Conservation (phyloP, 2,888 invertebrate species). For the Perizoma affinitatum region DNA sequence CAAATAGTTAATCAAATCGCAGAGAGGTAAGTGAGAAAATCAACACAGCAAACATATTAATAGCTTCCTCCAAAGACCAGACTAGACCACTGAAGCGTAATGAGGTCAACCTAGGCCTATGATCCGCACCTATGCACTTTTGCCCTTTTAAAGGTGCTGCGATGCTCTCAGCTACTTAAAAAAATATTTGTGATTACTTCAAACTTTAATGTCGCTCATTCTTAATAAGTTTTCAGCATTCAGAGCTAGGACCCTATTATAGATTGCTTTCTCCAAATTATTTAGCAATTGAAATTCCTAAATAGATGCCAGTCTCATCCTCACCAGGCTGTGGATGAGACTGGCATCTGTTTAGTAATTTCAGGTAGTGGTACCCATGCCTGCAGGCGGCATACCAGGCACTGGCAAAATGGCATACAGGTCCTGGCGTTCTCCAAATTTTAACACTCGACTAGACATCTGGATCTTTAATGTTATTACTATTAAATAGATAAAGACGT, state of each 20-base stretch:
- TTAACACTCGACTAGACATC: no score
- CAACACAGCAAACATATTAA: slow-evolving; percentile 2
- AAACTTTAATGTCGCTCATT: neutral
- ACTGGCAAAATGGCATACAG: no score
- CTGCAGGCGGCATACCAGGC: no score
- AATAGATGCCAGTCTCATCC: no score
- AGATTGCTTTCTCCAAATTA: no score
- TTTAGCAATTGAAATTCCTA: no score
- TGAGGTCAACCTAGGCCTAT: slow-evolving; percentile 1
- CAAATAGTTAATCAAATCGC: neutral
- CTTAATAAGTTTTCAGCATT: neutral
- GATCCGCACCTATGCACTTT: slow-evolving; percentile 1
- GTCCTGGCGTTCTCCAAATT: no score
- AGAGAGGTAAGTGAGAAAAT: neutral
- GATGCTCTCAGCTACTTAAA: neutral
- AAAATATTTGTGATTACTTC: slow-evolving; percentile 2
- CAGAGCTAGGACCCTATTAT: neutral
- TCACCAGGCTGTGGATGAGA: no score
- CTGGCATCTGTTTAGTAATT: no score
- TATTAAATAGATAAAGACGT: no score
- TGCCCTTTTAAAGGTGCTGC: neutral
- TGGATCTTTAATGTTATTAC: no score
- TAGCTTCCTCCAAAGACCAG: slow-evolving; percentile 2
- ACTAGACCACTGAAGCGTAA: neutral
- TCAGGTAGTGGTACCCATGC: no score